Conservation (phyloP, 64 coral and sea anemone genomes). For the Actinia tenebrosa region DNA sequence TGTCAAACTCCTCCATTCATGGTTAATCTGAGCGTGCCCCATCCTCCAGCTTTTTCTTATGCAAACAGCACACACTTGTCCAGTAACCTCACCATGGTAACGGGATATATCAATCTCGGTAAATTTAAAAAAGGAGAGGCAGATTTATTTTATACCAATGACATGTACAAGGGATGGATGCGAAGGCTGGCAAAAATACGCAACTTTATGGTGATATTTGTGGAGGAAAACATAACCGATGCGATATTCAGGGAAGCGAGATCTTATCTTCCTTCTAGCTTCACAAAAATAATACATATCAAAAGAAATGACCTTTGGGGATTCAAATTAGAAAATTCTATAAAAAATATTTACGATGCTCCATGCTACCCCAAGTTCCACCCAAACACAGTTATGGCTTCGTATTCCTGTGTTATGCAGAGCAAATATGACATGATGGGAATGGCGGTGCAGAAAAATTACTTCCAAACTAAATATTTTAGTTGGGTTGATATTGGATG, state of each 20-base stretch:
- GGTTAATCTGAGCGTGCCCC: neutral
- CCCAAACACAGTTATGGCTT: too few relatives aligned
- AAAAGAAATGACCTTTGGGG: conserved; percentile 6
- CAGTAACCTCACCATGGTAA: neutral
- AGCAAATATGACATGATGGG: too few relatives aligned
- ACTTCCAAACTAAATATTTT: too few relatives aligned
- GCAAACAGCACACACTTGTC: neutral
- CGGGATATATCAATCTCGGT: conserved; percentile 10
- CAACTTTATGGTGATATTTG: conserved; percentile 18
- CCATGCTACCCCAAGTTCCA: too few relatives aligned
- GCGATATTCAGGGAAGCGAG: neutral
- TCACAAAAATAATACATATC: neutral
- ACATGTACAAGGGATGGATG: neutral
- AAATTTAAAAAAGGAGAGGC: neutral
- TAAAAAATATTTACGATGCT: conserved; percentile 3
- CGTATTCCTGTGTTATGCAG: too few relatives aligned
- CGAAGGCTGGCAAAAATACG: neutral
- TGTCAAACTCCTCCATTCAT: too few relatives aligned
- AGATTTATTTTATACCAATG: neutral
- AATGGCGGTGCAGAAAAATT: too few relatives aligned
- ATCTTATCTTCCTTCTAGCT: neutral
- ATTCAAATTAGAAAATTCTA: neutral
- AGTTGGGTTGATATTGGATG: too few relatives aligned
- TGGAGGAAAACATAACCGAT: neutral
- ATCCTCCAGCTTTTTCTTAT: neutral